Percentiles rank a stretch among this genome's conserved stretches.
Conservation (phyloP, 2,888 invertebrate species). For the Coelogynopora nodosa region DNA sequence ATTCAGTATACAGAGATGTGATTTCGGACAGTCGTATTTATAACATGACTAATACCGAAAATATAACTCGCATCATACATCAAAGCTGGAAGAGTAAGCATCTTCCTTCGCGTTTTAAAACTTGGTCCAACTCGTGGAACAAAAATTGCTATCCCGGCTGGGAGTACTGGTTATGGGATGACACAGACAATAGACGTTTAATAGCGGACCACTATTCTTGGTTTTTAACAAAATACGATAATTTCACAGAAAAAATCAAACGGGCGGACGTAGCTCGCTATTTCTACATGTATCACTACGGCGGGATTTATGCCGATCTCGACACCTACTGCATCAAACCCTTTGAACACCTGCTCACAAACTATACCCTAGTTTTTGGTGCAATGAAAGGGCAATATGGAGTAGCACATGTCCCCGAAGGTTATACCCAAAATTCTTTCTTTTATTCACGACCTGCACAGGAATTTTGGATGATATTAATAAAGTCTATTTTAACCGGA, state of each 20-base stretch:
- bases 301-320: slow-evolving; percentile 39
- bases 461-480: background rate
- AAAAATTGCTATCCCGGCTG: slow-evolving; percentile 52
- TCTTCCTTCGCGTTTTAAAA: background rate
- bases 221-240: slow-evolving; percentile 52
- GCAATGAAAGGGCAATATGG: background rate
- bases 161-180: slow-evolving; percentile 60
- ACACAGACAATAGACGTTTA: slow-evolving; percentile 53
- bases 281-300: slow-evolving; percentile 39
- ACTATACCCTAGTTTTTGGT: slow-evolving; percentile 11
- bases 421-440: background rate
- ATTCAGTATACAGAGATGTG: too few relatives aligned
- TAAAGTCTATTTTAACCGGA: background rate
- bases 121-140: background rate
- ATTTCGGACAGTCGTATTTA: too few relatives aligned
- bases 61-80: slow-evolving; percentile 28
- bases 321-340: slow-evolving; percentile 29
- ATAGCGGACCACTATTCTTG: slow-evolving; percentile 53
- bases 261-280: slow-evolving; percentile 52
- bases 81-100: slow-evolving; percentile 18
- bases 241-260: slow-evolving; percentile 53
- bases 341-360: background rate
- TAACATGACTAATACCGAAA: too few relatives aligned
- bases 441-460: background rate
- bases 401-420: background rate